Percentiles rank a stretch among this genome's conserved stretches.
phyloP scores from a whole-genome alignment of 2,888 invertebrate species.

The Nomada fucata region DNA sequence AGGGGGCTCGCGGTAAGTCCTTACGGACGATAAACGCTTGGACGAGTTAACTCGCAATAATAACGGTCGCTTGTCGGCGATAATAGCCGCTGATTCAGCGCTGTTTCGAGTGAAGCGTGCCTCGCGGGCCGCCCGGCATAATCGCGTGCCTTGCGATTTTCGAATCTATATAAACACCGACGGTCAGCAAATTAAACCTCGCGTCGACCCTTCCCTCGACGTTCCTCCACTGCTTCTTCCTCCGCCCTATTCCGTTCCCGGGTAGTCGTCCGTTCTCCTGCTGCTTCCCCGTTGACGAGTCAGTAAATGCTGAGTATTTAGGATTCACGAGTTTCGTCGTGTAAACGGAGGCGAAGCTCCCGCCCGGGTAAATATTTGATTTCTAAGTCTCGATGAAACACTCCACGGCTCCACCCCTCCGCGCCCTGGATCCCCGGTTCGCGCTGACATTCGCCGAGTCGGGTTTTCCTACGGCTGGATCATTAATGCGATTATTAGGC shows the following conservation, averaged over 20 bases:
- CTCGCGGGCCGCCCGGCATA: conserved; percentile 41
- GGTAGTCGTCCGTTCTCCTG: neutral
- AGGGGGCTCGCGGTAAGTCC: conserved; percentile 59
- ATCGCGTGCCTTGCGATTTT: conserved; percentile 72
- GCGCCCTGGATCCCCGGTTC: conserved; percentile 5
- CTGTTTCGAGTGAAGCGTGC: conserved; percentile 63
- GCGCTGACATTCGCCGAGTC: neutral
- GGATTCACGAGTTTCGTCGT: conserved; percentile 73
- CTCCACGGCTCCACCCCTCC: conserved; percentile 45
- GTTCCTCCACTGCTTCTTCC: conserved; percentile 11
- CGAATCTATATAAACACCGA: conserved; percentile 67
- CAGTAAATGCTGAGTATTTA: conserved; percentile 75
- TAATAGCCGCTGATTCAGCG: conserved; percentile 72
- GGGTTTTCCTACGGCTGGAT: conserved; percentile 51
- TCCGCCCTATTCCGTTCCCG: neutral
- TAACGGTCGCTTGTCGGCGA: conserved; percentile 59
- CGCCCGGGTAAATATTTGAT: conserved; percentile 73
- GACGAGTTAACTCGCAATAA: conserved; percentile 74
- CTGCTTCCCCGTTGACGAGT: conserved; percentile 56
- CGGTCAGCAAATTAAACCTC: conserved; percentile 69
- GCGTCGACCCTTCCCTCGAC: neutral
- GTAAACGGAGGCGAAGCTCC: conserved; percentile 69
- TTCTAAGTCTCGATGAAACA: conserved; percentile 75
- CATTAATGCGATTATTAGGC: conserved; percentile 69
- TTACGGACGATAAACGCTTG: conserved; percentile 70